These are phyloP conservation scores for Sinella curviseta DNA, from an alignment of 1,140 invertebrate genomes.

Conservation along the genomic window DNA sequence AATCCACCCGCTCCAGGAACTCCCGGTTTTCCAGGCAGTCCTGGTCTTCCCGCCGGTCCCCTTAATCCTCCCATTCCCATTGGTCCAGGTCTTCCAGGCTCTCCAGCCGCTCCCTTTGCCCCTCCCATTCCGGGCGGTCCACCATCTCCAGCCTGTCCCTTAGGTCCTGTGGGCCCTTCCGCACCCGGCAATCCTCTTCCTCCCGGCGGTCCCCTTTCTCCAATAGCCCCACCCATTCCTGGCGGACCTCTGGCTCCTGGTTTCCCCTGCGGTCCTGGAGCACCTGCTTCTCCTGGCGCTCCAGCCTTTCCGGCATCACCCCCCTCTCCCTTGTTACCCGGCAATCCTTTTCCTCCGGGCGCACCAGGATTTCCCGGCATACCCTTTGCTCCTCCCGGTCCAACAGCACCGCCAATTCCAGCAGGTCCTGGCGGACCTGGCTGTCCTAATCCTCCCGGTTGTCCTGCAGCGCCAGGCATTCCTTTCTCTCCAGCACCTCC, in stretches of 20 bases:
- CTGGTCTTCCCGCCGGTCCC: slow-evolving; percentile 52
- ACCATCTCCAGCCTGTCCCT: not conserved
- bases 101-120: not conserved
- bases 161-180: not conserved
- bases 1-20: slow-evolving; percentile 54
- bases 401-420: not conserved
- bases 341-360: not conserved
- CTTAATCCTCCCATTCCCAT: slow-evolving; percentile 47
- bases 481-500: not conserved
- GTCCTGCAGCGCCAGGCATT: slow-evolving; percentile 3
- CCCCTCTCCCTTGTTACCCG: not conserved
- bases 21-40: slow-evolving; percentile 54
- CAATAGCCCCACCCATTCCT: not conserved
- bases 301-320: not conserved
- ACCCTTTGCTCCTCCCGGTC: not conserved
- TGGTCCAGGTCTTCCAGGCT: too few relatives aligned
- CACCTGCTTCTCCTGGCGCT: not conserved
- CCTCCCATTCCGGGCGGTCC: not conserved
- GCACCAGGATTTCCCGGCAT: not conserved
- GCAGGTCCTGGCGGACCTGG: not conserved
- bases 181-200: not conserved
- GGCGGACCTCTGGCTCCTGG: not conserved
- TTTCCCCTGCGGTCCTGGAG: not conserved
- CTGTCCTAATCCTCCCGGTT: not conserved
- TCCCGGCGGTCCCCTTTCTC: not conserved